Conservation (phyloP, 2,888 invertebrate species). For the Caradrina clavipalpis region DNA sequence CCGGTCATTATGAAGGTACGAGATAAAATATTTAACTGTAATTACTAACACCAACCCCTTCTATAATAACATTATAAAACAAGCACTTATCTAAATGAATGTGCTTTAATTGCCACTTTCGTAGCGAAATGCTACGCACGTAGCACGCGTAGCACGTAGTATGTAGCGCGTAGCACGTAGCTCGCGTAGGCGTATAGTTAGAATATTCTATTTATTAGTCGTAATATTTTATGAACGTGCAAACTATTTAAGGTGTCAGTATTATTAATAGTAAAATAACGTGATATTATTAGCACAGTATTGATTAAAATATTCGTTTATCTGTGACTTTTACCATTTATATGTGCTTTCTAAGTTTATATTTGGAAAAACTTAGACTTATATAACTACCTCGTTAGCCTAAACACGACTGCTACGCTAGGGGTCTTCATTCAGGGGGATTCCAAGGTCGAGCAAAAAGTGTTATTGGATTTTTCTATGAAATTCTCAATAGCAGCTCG, state of each 20-base stretch:
- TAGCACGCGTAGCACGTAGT: slow-evolving; percentile 35
- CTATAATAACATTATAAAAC: slow-evolving; percentile 14
- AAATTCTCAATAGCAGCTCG: too few species aligned
- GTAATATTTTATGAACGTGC: slow-evolving; percentile 17
- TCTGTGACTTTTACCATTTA: too few species aligned
- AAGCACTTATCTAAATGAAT: slow-evolving; percentile 43
- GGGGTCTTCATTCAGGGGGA: too few species aligned
- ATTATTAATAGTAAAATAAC: neutral
- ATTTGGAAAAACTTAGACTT: too few species aligned
- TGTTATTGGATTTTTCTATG: too few species aligned
- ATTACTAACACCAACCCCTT: slow-evolving; percentile 11
- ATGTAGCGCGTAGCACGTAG: slow-evolving; percentile 42
- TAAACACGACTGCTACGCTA: too few species aligned
- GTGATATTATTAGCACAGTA: neutral
- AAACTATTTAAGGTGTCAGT: neutral
- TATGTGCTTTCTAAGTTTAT: too few species aligned
- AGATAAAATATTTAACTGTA: neutral
- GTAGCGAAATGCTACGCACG: slow-evolving; percentile 48
- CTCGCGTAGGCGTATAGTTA: slow-evolving; percentile 34
- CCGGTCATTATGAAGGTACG: neutral
- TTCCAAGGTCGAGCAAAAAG: too few species aligned
- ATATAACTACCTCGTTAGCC: too few species aligned
- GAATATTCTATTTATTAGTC: slow-evolving; percentile 37
- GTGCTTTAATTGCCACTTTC: slow-evolving; percentile 37
- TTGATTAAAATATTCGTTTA: neutral